Base-by-base conservation (phyloP, 2,113 vertebrate species). In the Colistium nudipinnis region DNA sequence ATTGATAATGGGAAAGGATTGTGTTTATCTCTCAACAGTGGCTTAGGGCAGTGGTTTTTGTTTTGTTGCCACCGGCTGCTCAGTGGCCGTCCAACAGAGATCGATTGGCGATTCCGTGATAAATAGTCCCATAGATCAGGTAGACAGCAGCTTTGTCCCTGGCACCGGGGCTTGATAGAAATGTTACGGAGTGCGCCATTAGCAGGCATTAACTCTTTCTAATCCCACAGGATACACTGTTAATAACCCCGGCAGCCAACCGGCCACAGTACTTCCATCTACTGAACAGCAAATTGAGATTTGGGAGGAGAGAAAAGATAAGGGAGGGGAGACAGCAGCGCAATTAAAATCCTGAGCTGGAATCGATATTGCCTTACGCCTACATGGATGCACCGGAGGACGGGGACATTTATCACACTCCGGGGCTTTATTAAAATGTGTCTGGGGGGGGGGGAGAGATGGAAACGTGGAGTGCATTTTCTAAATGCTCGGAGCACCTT, bases 101-200 rank as follows among this genome's bases (percentile, higher is more conserved):
- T 88, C 77, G 62, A 85, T 84, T 66, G 44, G 47, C 28, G 65
- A 68, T 74, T 69, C 48, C 19, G 65, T 83, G 80, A 89, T 85
- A 62, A 81, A 89, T 41, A 53, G 74, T 63, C 55, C 56, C 48
- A 71, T 79, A 83, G 74, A 82, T 87, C 70, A 77, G 49, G 62
- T 13, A 19, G 71, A 82, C 72, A 70, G 68, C 79, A 78, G 78
- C 60, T 67, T 70, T 74, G 71, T 78, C 39, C 3, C 1, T 27
- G 30, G 69, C 69, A 78, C 62, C 31, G 59, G 52, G 35, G 36
- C 79, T 78, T 79, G 77, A 85, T 66, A 78, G 73, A 85, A 85
- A 77, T 57, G 59, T 81, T 81, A 60, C 67, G 0, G 25, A 68
- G 70, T 45, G 51, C 65, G 48, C 79, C 71, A 78, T 84, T 72